Evolutionary conservation across 2,888 invertebrate species (phyloP).

Genomic region (Thymelicus acteon): DNA sequence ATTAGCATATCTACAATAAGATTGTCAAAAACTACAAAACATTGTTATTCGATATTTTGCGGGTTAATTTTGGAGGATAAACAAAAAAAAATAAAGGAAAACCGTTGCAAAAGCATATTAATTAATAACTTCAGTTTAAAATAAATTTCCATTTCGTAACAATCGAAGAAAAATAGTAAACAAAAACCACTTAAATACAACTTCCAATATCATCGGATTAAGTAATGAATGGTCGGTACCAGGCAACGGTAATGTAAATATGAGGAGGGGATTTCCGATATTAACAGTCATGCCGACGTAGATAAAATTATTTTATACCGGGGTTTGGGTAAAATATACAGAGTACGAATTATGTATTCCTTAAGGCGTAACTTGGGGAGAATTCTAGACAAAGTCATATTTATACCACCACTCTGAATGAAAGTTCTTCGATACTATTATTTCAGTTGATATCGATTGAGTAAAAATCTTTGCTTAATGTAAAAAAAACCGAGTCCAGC

Average conservation of each 20-base stretch:
- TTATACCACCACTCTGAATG: too few species aligned
- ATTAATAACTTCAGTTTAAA: neutral
- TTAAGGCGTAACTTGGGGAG: too few species aligned
- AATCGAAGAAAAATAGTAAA: neutral
- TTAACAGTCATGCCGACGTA: slow-evolving; percentile 12
- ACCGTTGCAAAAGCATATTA: neutral
- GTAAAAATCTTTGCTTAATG: too few species aligned
- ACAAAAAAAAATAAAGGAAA: neutral
- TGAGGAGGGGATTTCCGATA: slow-evolving; percentile 21
- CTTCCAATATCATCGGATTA: slow-evolving; percentile 19
- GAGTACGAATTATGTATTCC: too few species aligned
- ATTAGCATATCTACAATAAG: too few species aligned
- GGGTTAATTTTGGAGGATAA: too few species aligned
- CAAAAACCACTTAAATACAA: neutral
- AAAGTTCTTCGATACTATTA: too few species aligned
- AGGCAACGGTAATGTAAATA: slow-evolving; percentile 23
- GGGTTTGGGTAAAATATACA: neutral
- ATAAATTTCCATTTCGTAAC: neutral
- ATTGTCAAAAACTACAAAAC: too few species aligned
- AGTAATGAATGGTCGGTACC: slow-evolving; percentile 23
- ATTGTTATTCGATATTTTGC: too few species aligned
- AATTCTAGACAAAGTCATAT: too few species aligned
- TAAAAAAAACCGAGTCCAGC: too few species aligned
- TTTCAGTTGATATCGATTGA: too few species aligned
- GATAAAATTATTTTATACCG: slow-evolving; percentile 10